Evolutionary conservation across 1,140 invertebrate species (phyloP), one percentile per base, ranked within the genome.

Genomic region (Rhysida immarginata): DNA sequence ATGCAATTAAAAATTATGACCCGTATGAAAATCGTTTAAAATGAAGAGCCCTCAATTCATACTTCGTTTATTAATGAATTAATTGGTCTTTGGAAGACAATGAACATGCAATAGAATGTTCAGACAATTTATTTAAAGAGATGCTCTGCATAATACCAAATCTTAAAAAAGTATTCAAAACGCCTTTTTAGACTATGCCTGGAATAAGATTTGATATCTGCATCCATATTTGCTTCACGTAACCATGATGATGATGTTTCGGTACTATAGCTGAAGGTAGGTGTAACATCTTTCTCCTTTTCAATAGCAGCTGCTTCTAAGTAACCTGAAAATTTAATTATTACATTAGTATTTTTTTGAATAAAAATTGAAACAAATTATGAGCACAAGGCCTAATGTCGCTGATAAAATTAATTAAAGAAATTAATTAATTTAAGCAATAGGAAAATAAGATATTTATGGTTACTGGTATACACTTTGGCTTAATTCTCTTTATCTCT

Each of bases 221-320:
- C 88, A 68, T 93, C 89, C 85, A 93, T 90, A 60, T 87, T 85
- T 61, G 87, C 81, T 57, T 92, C 87, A 45, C 85, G 75, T 65
- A 94, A 75, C 90, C 90, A 94, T 0, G 87, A 91, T 44, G 87
- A 88, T n/a, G 86, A 88, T 2, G 87, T 91, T 69, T 91, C 87
- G 20, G 68, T 69, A 67, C 84, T 88, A 74, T 87, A 87, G 58
- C 77, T 80, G 2, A 81, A 61, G 1, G 79, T 80, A 3, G 85
- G 83, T 11, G 82, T 82, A 20, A 62, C 53, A 50, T 71, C 81
- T 73, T 63, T 59, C 29, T 64, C 59, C 13, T 61, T 54, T 42
- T 59, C n/a, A 42, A 68, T 83, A 75, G 66, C 58, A 53, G 65
- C 61, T 48, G 65, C 61, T 53, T 69, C 67, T 26, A 57, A 55